phyloP scores from a whole-genome alignment of 2,888 invertebrate species.

The Pterostichus niger region DNA sequence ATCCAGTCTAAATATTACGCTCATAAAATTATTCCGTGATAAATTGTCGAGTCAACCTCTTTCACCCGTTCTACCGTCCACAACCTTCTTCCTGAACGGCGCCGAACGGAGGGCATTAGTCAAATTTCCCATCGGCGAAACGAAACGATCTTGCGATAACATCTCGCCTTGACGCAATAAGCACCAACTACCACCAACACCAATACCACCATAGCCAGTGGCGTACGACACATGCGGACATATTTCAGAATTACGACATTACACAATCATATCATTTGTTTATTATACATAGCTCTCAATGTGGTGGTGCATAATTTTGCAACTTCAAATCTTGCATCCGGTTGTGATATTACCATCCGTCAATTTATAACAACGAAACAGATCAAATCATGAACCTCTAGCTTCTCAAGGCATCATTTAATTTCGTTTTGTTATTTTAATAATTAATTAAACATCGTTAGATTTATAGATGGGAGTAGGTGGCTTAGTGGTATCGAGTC shows the following conservation, averaged over 20 bases:
- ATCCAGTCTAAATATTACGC: constrained; percentile 27
- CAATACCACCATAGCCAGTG: not conserved
- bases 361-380: no score
- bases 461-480: no score
- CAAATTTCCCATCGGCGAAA: constrained; percentile 36
- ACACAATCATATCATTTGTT: no score
- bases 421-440: no score
- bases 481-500: no score
- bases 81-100: constrained; percentile 23
- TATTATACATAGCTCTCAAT: no score
- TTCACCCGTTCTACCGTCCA: not conserved
- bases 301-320: no score
- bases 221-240: not conserved
- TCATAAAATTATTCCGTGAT: constrained; percentile 47
- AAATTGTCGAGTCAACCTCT: constrained; percentile 34
- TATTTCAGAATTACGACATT: not conserved
- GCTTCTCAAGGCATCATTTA: no score
- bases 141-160: constrained; percentile 13
- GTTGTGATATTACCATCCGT: no score
- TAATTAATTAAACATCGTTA: no score
- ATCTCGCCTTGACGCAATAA: constrained; percentile 38
- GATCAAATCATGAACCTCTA: no score
- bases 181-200: not conserved
- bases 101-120: constrained; percentile 28
- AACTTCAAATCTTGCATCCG: no score